Evolutionary conservation across 2,113 vertebrate genomes (phyloP), one percentile per base, ranked within the genome.

Genomic region (Ictalurus furcatus): DNA sequence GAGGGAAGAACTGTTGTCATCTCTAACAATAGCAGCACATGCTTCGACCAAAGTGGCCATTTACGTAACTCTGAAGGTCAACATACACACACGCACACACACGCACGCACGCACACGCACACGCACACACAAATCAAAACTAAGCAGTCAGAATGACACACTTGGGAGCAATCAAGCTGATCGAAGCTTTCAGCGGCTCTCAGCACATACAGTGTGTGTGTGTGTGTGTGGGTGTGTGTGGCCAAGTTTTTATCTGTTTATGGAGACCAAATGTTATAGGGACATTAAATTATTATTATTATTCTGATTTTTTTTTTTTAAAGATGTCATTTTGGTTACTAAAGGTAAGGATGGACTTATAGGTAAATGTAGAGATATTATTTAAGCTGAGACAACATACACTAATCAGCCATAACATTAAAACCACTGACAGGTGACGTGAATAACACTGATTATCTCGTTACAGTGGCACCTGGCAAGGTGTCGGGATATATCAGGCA

Each of bases 131-230:
- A 85, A 58, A 65, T 28, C 25, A 84, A 85, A 83, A 85, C 58
- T 71, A 88, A 85, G 78, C 87, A 87, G 84, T 74, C 56, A 56
- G 63, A 84, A 79, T 30, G 85, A 90, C 73, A 88, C 85, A 89
- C 71, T 79, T 79, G 80, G 80, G 71, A 81, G 58, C 85, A 89
- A 84, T 87, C 85, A 87, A 83, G 80, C 88, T 87, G 84, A 91
- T 91, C 88, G 83, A 84, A 61, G 83, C 85, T 61, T 82, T 67
- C 37, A n/a, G 71, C 40, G 48, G 63, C 65, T 11, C 79, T 86
- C 76, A 56, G 52, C 13, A 2, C 34, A 16, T 48, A 25, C 30
- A 40, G 52, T 86, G 56, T 87, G 21, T 81, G 79, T 69, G 37
- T 56, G 54, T 56, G 54, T 56, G 54, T 13, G 58, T 59, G 59